A percentile compares a stretch with the other conserved stretches of the same genome.
Conservation (phyloP, 2,888 invertebrate species). For the Steinernema carpocapsae region DNA sequence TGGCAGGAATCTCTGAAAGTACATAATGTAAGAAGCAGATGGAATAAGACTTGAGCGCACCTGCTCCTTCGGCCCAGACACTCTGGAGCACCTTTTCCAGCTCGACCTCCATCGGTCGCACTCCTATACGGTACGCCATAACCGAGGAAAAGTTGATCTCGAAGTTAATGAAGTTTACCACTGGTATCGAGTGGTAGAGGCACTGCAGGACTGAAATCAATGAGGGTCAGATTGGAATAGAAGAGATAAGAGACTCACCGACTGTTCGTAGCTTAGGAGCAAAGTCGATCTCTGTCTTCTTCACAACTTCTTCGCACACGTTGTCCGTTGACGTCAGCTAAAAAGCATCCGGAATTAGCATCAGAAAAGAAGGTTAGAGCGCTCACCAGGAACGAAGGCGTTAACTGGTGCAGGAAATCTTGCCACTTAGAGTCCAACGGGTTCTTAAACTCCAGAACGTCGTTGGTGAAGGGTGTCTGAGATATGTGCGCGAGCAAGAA, state of each 20-base stretch:
- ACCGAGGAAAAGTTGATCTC: conserved; percentile 63
- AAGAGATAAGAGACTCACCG: conserved; percentile 44
- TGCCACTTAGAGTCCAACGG: conserved; percentile 63
- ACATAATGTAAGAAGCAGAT: not conserved
- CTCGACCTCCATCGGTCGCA: conserved; percentile 42
- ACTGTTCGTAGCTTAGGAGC: conserved; percentile 57
- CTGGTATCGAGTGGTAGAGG: conserved; percentile 52
- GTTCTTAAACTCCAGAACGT: conserved; percentile 51
- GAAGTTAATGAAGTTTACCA: conserved; percentile 61
- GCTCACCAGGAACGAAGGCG: conserved; percentile 63
- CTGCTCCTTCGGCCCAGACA: conserved; percentile 51
- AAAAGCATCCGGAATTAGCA: not conserved
- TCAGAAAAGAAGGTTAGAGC: not conserved
- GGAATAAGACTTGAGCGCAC: conserved; percentile 36
- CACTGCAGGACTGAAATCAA: not conserved
- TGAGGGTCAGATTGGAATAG: not conserved
- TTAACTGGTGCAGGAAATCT: conserved; percentile 59
- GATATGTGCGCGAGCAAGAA: conserved; percentile 56
- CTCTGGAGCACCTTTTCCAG: conserved; percentile 46
- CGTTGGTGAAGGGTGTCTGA: conserved; percentile 43
- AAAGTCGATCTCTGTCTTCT: conserved; percentile 54
- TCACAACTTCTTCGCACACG: conserved; percentile 53
- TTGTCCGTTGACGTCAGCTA: conserved; percentile 64
- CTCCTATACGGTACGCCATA: conserved; percentile 57
- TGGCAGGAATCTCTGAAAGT: conserved; percentile 28